Conservation (phyloP, 2,888 invertebrate species). For the Autographa pulchrina region DNA sequence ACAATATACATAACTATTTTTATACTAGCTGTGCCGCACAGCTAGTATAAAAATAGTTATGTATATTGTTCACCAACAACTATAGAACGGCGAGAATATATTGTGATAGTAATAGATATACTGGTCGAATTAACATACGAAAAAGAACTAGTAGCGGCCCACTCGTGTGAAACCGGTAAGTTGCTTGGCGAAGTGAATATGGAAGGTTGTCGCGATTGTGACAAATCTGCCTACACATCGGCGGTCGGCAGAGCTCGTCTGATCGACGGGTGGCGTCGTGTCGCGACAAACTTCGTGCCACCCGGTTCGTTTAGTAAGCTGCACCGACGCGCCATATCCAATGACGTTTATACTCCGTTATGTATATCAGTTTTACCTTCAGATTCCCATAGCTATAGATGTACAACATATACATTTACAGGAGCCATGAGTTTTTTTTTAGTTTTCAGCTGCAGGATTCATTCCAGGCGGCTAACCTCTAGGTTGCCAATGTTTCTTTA, state of each 20-base stretch:
- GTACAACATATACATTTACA: too few species aligned
- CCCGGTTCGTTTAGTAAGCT: conserved; percentile 22
- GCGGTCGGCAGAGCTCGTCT: conserved; percentile 26
- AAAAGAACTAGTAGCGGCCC: conserved; percentile 82
- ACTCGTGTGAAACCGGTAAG: conserved; percentile 86
- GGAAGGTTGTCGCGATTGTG: conserved; percentile 85
- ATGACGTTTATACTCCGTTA: conserved; percentile 54
- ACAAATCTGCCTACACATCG: conserved; percentile 84
- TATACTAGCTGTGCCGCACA: too few species aligned
- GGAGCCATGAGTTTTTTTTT: too few species aligned
- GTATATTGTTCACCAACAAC: conserved; percentile 44
- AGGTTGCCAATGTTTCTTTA: too few species aligned
- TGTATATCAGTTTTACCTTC: conserved; percentile 44
- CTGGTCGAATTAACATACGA: conserved; percentile 79
- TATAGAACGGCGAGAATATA: conserved; percentile 60
- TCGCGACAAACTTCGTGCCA: conserved; percentile 18
- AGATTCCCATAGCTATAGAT: too few species aligned
- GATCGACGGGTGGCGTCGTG: conserved; percentile 22
- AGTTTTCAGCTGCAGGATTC: too few species aligned
- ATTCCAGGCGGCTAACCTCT: too few species aligned
- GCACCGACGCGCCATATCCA: not conserved
- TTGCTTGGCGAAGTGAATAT: conserved; percentile 84
- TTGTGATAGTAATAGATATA: conserved; percentile 71
- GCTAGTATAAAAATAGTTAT: conserved; percentile 21
- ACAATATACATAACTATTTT: conserved; percentile 30